Evolutionary conservation across 2,888 invertebrate genomes (phyloP).

Genomic region (Acleris emargana): DNA sequence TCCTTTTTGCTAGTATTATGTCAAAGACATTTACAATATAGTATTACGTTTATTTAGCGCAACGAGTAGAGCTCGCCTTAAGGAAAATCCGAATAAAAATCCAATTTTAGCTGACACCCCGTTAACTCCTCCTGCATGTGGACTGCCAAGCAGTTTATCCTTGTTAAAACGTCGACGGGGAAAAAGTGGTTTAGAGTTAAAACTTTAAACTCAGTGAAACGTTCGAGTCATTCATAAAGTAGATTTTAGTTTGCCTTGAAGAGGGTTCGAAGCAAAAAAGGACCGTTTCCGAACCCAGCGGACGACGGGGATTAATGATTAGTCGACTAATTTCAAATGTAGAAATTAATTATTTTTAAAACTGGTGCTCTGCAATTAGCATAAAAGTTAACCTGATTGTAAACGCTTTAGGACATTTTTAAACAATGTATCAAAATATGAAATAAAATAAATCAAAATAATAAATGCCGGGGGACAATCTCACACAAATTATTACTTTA

Average conservation of each 20-base stretch:
- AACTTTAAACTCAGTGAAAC: slow-evolving; percentile 24
- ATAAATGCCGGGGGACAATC: too few relatives aligned
- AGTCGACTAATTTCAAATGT: slow-evolving; percentile 4
- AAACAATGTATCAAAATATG: too few relatives aligned
- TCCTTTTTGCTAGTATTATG: too few relatives aligned
- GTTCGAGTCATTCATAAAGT: slow-evolving; percentile 31
- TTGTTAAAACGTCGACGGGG: slow-evolving; percentile 28
- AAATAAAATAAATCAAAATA: too few relatives aligned
- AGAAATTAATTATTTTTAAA: slow-evolving; percentile 9
- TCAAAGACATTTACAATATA: too few relatives aligned
- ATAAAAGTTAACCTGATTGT: too few relatives aligned
- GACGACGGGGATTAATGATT: slow-evolving; percentile 22
- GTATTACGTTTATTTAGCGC: background rate
- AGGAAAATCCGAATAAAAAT: slow-evolving; percentile 17
- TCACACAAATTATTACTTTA: too few relatives aligned
- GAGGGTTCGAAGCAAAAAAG: slow-evolving; percentile 31
- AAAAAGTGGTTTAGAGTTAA: slow-evolving; percentile 30
- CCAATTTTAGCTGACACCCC: slow-evolving; percentile 18
- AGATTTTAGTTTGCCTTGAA: slow-evolving; percentile 32
- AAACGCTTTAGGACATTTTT: too few relatives aligned
- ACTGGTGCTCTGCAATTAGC: too few relatives aligned
- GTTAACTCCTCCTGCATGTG: slow-evolving; percentile 5
- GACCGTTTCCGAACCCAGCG: slow-evolving; percentile 5
- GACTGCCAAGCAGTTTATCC: slow-evolving; percentile 28
- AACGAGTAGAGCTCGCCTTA: background rate